phyloP scores from a whole-genome alignment of 2,797 vertebrate genomes.

The Telmatherina bonti region DNA sequence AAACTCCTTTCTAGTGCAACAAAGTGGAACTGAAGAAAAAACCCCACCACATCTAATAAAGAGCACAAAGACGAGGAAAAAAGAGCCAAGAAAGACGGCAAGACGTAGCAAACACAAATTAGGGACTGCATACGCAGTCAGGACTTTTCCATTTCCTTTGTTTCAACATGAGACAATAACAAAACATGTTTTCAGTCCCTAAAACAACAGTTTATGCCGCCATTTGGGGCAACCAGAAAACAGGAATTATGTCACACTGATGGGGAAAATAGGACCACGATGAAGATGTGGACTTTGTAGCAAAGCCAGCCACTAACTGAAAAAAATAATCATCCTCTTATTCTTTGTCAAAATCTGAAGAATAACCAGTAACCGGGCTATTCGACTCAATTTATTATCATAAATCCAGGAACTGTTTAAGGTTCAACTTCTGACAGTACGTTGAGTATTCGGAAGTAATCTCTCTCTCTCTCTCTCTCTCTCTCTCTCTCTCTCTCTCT shows the following conservation, averaged over 20 bases:
- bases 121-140: not conserved
- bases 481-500: too few species aligned
- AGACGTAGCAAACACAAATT: conserved; percentile 14
- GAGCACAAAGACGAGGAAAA: conserved; percentile 4
- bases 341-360: too few species aligned
- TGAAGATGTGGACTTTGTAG: not conserved
- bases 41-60: conserved; percentile 10
- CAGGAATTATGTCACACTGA: not conserved
- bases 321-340: too few species aligned
- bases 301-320: too few species aligned
- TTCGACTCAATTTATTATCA: too few species aligned
- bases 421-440: too few species aligned
- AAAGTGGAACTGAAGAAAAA: conserved; percentile 18
- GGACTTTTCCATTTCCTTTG: conserved; percentile 8
- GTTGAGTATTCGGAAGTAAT: too few species aligned
- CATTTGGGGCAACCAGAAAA: not conserved
- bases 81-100: not conserved
- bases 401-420: too few species aligned
- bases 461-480: too few species aligned
- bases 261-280: not conserved
- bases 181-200: conserved; percentile 10
- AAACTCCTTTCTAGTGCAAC: conserved; percentile 22
- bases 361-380: too few species aligned
- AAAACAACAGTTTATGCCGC: not conserved
- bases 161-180: conserved; percentile 3